phyloP scores from a whole-genome alignment of 2,888 invertebrate genomes.

The Lepidocyrtinus sp. region DNA sequence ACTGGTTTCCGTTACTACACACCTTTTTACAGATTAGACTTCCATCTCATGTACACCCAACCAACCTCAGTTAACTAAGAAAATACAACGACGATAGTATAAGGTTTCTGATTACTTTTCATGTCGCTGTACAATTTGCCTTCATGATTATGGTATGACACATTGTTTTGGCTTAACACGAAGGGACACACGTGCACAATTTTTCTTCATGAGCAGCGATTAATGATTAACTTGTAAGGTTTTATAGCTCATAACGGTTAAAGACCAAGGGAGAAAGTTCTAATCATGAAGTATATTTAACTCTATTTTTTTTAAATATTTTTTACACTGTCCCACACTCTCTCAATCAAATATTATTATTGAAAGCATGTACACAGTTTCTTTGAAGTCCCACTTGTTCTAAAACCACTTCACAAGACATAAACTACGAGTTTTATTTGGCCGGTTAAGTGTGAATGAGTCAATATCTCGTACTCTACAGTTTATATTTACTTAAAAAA shows the following conservation, averaged over 20 bases:
- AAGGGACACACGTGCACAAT: neutral
- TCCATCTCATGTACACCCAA: neutral
- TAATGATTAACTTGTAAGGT: too few relatives aligned
- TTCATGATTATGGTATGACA: neutral
- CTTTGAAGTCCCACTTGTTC: neutral
- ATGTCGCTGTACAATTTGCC: neutral
- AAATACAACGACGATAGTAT: neutral
- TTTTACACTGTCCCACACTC: too few relatives aligned
- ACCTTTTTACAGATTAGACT: constrained; percentile 7
- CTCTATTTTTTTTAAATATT: too few relatives aligned
- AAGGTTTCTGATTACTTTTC: constrained; percentile 7
- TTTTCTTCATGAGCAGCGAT: neutral
- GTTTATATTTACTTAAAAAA: neutral
- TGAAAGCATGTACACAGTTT: too few relatives aligned
- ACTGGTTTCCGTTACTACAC: neutral
- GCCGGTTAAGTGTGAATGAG: constrained; percentile 5
- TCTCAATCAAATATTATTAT: too few relatives aligned
- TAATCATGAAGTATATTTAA: too few relatives aligned
- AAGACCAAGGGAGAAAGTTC: too few relatives aligned
- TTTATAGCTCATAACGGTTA: too few relatives aligned
- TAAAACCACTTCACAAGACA: neutral
- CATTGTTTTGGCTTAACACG: neutral
- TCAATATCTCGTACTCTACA: constrained; percentile 1
- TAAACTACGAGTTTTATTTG: constrained; percentile 14
- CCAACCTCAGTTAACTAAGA: neutral